phyloP scores from a whole-genome alignment of 2,888 invertebrate species.

The Pyrrhosoma nymphula region DNA sequence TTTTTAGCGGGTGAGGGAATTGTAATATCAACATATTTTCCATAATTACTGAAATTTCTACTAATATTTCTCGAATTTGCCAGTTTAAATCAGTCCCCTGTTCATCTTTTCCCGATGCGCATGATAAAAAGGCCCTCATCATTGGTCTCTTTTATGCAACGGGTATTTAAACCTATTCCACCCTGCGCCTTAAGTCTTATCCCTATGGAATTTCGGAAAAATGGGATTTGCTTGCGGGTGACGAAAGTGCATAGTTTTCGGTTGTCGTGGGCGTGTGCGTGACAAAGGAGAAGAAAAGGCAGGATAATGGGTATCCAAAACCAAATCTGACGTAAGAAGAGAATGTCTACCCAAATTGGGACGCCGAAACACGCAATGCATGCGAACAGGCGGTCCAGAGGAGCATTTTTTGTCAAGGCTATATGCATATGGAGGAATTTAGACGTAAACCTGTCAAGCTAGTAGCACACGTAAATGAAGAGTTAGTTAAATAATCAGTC shows the following conservation, averaged over 20 bases:
- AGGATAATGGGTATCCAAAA: not conserved
- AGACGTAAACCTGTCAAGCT: too few relatives aligned
- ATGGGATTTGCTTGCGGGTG: not conserved
- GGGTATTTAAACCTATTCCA: not conserved
- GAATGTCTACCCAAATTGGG: not conserved
- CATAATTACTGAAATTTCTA: too few relatives aligned
- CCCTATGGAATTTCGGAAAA: not conserved
- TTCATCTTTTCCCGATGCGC: too few relatives aligned
- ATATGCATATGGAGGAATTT: too few relatives aligned
- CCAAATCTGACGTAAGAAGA: conserved; percentile 9
- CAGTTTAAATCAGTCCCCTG: too few relatives aligned
- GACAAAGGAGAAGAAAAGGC: not conserved
- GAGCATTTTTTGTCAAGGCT: not conserved
- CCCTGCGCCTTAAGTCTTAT: not conserved
- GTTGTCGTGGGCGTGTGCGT: not conserved
- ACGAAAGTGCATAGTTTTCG: not conserved
- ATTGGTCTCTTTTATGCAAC: too few relatives aligned
- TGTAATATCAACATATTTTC: too few relatives aligned
- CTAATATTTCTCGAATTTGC: too few relatives aligned
- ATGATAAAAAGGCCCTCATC: too few relatives aligned
- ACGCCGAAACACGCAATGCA: not conserved
- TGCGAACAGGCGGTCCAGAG: not conserved
- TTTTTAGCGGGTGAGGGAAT: too few relatives aligned
- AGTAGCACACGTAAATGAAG: too few relatives aligned
- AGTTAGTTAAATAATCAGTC: too few relatives aligned